Conservation (phyloP, 2,888 invertebrate genomes). For the Crocallis elinguaria region DNA sequence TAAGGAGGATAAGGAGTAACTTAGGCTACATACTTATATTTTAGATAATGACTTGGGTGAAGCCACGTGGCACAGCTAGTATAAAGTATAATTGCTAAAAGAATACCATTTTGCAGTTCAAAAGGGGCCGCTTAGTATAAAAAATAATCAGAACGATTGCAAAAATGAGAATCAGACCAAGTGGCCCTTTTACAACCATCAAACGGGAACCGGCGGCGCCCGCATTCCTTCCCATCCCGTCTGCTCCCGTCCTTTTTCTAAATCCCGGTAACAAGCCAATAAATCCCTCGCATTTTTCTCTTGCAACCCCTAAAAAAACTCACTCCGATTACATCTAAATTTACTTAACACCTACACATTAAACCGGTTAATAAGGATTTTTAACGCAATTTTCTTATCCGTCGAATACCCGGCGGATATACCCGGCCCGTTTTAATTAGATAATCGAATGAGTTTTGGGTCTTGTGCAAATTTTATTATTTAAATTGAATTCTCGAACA, state of each 20-base stretch:
- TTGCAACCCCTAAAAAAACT: constrained; percentile 71
- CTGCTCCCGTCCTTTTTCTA: constrained; percentile 73
- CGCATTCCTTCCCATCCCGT: constrained; percentile 71
- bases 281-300: constrained; percentile 81
- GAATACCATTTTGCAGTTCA: constrained; percentile 21
- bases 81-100: constrained; percentile 15
- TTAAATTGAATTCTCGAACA: constrained; percentile 67
- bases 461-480: constrained; percentile 70
- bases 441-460: constrained; percentile 68
- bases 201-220: constrained; percentile 58
- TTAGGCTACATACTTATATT: too few species aligned
- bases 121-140: constrained; percentile 47
- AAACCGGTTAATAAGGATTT: constrained; percentile 75
- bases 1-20: too few species aligned
- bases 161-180: constrained; percentile 70
- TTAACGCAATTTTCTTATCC: constrained; percentile 78
- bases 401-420: constrained; percentile 49
- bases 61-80: background rate
- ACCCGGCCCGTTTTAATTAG: constrained; percentile 72
- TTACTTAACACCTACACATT: constrained; percentile 84
- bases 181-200: constrained; percentile 63
- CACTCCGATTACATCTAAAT: constrained; percentile 83
- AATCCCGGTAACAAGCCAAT: constrained; percentile 85
- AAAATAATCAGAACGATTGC: constrained; percentile 65
- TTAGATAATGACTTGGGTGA: too few species aligned